Conservation (phyloP, 2,797 vertebrate genomes). For the Triplophysa bombifrons region DNA sequence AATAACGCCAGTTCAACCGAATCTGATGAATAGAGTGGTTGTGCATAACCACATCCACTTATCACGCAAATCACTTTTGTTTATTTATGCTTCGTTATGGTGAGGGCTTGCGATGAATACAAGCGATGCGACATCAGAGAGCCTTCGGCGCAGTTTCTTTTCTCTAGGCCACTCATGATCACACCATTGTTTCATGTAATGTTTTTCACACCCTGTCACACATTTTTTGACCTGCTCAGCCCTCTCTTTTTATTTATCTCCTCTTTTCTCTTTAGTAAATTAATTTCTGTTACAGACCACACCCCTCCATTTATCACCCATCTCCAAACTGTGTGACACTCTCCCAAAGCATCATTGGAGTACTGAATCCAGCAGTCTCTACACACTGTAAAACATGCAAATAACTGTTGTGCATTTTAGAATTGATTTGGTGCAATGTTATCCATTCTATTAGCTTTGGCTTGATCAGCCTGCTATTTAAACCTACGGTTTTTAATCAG, state of each 20-base stretch:
- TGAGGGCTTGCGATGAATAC: slow-evolving; percentile 16
- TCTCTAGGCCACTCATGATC: slow-evolving; percentile 5
- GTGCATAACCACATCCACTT: slow-evolving; percentile 69
- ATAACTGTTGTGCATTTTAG: slow-evolving; percentile 8
- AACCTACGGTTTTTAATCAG: neutral
- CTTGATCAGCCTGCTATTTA: neutral
- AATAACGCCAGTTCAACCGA: slow-evolving; percentile 73
- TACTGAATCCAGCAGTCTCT: slow-evolving; percentile 32
- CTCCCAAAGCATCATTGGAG: slow-evolving; percentile 31
- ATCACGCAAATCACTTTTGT: slow-evolving; percentile 55
- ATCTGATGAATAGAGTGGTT: slow-evolving; percentile 69
- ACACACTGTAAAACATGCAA: slow-evolving; percentile 22
- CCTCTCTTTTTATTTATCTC: slow-evolving; percentile 5
- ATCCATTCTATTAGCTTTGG: neutral
- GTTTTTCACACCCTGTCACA: slow-evolving; percentile 6
- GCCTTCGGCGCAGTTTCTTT: neutral
- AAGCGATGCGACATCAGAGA: slow-evolving; percentile 1
- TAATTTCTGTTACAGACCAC: slow-evolving; percentile 4
- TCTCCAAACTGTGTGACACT: slow-evolving; percentile 13
- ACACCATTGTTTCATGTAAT: slow-evolving; percentile 18
- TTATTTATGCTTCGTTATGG: slow-evolving; percentile 38
- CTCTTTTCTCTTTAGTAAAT: neutral
- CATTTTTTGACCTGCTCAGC: neutral
- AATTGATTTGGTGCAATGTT: neutral
- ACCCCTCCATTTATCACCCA: slow-evolving; percentile 6